Percentiles rank a stretch among this genome's conserved stretches.
Evolutionary conservation across 1,140 invertebrate genomes (phyloP).

Genomic region (Solenopsis invicta): DNA sequence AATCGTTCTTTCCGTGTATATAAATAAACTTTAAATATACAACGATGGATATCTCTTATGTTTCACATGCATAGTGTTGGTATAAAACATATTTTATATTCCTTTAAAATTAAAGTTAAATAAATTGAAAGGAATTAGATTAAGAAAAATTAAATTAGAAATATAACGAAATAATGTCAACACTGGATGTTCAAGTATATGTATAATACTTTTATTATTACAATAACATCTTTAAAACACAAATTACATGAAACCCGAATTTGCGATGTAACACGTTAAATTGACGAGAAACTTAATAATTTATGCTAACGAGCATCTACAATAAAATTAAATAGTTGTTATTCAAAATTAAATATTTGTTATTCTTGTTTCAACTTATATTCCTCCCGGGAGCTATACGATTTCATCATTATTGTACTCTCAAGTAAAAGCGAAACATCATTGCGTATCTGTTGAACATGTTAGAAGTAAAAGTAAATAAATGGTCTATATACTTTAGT

Average conservation of each 20-base stretch:
- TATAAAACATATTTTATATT: not conserved
- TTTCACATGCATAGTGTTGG: not conserved
- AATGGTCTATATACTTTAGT: not conserved
- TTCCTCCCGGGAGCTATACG: not conserved
- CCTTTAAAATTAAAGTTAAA: not conserved
- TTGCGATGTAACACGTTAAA: too few relatives aligned
- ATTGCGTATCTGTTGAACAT: not conserved
- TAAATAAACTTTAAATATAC: not conserved
- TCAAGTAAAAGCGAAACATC: conserved; percentile 11
- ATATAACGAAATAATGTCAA: too few relatives aligned
- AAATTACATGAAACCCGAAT: too few relatives aligned
- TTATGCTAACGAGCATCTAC: too few relatives aligned
- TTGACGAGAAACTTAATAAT: too few relatives aligned
- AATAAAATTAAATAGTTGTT: not conserved
- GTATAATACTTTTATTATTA: too few relatives aligned
- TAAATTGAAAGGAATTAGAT: too few relatives aligned
- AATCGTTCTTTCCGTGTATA: not conserved
- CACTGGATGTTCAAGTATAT: too few relatives aligned
- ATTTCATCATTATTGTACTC: conserved; percentile 1
- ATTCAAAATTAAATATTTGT: not conserved
- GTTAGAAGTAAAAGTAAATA: conserved; percentile 17
- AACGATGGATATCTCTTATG: not conserved
- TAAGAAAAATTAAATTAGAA: too few relatives aligned
- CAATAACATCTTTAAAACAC: too few relatives aligned
- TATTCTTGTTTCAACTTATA: conserved; percentile 2